Base-by-base conservation (phyloP, 2,113 vertebrate genomes). In the Podarcis muralis region DNA sequence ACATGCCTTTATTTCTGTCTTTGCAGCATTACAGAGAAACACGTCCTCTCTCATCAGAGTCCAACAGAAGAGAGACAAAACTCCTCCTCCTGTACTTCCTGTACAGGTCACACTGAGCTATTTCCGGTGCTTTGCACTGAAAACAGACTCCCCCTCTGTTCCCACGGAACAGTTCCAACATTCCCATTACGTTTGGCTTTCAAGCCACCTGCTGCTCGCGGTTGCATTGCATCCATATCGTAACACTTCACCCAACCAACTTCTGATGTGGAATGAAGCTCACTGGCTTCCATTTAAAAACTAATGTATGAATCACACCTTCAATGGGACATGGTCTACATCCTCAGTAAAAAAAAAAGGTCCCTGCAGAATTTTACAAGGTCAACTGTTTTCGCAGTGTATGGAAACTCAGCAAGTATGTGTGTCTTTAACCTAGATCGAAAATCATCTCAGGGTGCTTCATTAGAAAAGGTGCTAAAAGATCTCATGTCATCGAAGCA, bases 381-480 rank as follows among this genome's bases (percentile, higher is more conserved):
- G 91, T 92, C 92, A 91, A 74, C 27, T 88, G 84, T 71, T 93
- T 90, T 91, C 89, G 91, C 91, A 89, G 89, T 87, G 76, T 37
- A 87, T 35, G 57, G 88, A 81, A 90, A 88, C 94, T 94, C 88
- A 12, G 25, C 30, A 83, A 27, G 40, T 32, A 16, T 59, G 16
- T 2, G n/a, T 25, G 71, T 25, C 12, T 86, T 87, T 87, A 15
- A 87, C 43, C 77, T 30, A 35, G 0, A 25, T 90, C 81, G 62
- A 81, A 92, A 95, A 92, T 5, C 88, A 78, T 92, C 86, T 89
- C 84, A 91, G 32, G 11, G 48, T 93, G 93, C 59, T 32, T 81
- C 91, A 88, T 23, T 90, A 88, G 84, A 48, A 1, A 85, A 92
- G 91, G 89, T 88, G 92, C 92, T 95, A 91, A 95, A 87, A 84